Conservation (phyloP, 2,888 invertebrate species). For the Mechanitis messenoides region DNA sequence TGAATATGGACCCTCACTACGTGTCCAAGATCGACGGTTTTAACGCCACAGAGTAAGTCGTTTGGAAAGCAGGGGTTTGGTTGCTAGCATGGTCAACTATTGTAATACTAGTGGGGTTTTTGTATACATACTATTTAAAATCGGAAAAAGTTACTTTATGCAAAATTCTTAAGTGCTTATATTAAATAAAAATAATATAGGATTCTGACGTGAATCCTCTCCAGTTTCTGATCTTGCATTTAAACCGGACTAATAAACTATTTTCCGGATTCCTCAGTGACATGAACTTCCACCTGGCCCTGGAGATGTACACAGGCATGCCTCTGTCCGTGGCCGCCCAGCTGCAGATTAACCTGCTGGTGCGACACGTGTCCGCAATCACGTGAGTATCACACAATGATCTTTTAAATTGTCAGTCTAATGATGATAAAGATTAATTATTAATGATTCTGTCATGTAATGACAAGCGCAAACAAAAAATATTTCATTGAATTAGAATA, state of each 20-base stretch:
- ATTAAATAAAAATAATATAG: too few species aligned
- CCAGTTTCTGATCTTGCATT: too few species aligned
- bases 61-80: too few species aligned
- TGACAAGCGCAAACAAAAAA: neutral
- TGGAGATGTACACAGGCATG: slow-evolving; percentile 87
- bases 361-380: slow-evolving; percentile 48
- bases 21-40: slow-evolving; percentile 79
- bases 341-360: slow-evolving; percentile 83
- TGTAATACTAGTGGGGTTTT: too few species aligned
- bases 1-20: slow-evolving; percentile 82
- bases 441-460: neutral
- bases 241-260: slow-evolving; percentile 4
- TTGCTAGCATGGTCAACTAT: too few species aligned
- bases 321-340: slow-evolving; percentile 84
- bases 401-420: neutral
- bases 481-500: too few species aligned
- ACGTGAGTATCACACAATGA: slow-evolving; percentile 41
- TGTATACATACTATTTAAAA: too few species aligned
- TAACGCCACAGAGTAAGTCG: slow-evolving; percentile 74
- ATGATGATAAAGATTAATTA: neutral
- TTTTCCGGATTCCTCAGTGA: slow-evolving; percentile 45
- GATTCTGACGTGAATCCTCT: too few species aligned
- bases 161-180: too few species aligned
- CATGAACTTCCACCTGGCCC: slow-evolving; percentile 79
- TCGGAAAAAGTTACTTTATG: too few species aligned